Evolutionary conservation across 2,888 invertebrate genomes (phyloP), one percentile per base, ranked within the genome.

Genomic region (Pocota personata): DNA sequence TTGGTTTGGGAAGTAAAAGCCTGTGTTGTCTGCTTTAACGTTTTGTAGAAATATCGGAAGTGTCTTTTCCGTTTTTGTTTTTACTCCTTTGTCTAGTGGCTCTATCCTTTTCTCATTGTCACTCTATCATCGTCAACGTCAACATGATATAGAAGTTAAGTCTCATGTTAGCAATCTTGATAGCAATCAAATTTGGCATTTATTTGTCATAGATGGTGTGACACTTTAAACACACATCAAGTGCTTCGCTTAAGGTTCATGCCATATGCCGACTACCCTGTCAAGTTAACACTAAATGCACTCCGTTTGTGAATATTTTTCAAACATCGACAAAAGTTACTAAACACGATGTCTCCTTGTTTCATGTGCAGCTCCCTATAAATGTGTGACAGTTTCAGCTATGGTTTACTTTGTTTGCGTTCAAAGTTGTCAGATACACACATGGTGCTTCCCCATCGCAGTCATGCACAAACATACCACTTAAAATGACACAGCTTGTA

Each of bases 381-480:
- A 66, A 35, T 52, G 50, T 66, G 27, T 67, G 72, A 66, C 72
- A 72, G 52, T 37, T 66, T 64, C 19, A 64, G 48, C 69, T 14
- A 21, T 7, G 64, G 37, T 66, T 72, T 83, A 35, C 60, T 78
- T 78, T 82, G 67, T 71, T 67, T 57, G 30, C 37, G 4, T 35
- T 67, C 52, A 72, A 72, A 82, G 57, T 35, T 67, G 82, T 78
- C 82, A 78, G 19, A 32, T 40, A 8, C 66, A 77, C 60, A 69
- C 37, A 75, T 40, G 50, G 80, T 35, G 52, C 43, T 58, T 40
- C 19, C 27, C 4, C 46, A 32, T 77, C 52, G 71, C 35, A 77
- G 62, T 57, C 57, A 64, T 71, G 71, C 64, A 58, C 77, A 77
- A 82, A 78, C 78, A 72, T 66, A 58, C 72, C 78, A 78, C 78